A percentile compares a stretch with the other conserved stretches of the same genome.
Evolutionary conservation across 1,140 invertebrate genomes (phyloP).

Genomic region (Hydropsyche tenuis): DNA sequence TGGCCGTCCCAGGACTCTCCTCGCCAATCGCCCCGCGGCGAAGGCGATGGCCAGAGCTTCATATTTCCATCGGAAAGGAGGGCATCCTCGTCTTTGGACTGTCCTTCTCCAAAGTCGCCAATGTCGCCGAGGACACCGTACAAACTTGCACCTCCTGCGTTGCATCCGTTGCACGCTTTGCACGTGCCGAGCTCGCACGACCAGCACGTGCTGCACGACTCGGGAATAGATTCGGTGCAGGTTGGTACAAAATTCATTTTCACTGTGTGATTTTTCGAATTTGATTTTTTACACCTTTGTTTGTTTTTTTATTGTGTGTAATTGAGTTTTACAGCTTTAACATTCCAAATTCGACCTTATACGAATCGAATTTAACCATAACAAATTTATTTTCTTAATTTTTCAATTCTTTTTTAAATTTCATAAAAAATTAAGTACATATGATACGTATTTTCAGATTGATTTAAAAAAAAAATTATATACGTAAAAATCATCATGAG

Average conservation of each 20-base stretch:
- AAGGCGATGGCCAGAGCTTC: slow-evolving; percentile 72
- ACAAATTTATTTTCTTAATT: no score
- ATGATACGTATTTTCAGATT: no score
- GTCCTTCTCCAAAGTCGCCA: slow-evolving; percentile 39
- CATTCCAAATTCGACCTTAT: no score
- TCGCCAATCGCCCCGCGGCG: slow-evolving; percentile 71
- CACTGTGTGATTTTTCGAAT: no score
- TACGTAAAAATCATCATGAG: no score
- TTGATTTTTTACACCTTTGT: no score
- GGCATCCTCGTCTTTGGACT: slow-evolving; percentile 55
- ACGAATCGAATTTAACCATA: no score
- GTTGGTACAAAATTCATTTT: slow-evolving; percentile 52
- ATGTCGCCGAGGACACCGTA: slow-evolving; percentile 31
- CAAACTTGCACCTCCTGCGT: slow-evolving; percentile 56
- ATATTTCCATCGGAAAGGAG: slow-evolving; percentile 66
- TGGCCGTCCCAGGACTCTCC: slow-evolving; percentile 70
- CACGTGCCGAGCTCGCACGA: slow-evolving; percentile 44
- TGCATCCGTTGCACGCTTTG: slow-evolving; percentile 35
- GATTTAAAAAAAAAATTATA: no score
- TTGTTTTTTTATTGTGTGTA: no score
- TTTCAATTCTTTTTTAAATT: no score
- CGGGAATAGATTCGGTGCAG: slow-evolving; percentile 75
- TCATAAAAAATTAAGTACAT: no score
- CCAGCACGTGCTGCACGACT: slow-evolving; percentile 59
- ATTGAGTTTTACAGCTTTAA: no score